Evolutionary conservation across 2,797 vertebrate species (phyloP).

Genomic region (Clamator glandarius): DNA sequence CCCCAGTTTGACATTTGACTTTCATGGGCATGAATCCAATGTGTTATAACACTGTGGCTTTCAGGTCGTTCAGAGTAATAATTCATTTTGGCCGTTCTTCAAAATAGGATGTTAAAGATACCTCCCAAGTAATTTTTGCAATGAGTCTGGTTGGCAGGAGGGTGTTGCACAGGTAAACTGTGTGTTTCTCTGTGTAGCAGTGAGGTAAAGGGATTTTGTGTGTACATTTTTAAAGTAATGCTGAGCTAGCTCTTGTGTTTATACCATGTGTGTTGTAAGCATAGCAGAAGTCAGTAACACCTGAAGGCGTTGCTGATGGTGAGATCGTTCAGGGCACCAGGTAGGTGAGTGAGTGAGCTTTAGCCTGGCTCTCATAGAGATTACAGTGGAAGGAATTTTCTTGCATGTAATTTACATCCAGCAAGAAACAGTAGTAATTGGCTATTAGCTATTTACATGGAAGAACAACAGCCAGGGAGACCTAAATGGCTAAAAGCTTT

Average conservation of each 20-base stretch:
- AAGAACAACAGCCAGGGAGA: neutral
- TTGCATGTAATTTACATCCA: neutral
- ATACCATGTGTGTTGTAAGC: neutral
- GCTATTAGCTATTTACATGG: neutral
- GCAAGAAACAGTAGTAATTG: neutral
- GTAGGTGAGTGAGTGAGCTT: neutral
- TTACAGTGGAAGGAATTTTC: neutral
- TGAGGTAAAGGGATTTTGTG: rapidly evolving
- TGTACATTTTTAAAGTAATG: neutral
- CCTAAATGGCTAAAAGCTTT: neutral
- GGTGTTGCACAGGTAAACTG: neutral
- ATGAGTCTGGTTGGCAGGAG: neutral
- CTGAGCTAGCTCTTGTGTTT: neutral
- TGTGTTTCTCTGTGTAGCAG: neutral
- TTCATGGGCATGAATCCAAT: neutral
- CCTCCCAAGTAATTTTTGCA: neutral
- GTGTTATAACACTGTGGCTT: neutral
- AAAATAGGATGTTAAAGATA: neutral
- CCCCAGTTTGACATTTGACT: neutral
- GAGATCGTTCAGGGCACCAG: neutral
- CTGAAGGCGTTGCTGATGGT: neutral
- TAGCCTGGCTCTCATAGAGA: neutral
- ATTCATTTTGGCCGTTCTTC: neutral
- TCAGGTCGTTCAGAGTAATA: neutral
- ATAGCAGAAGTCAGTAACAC: neutral